A percentile compares a stretch with the other conserved stretches of the same genome.
These are phyloP conservation scores for Siphamia tubifer DNA, from an alignment of 2,113 vertebrate genomes.

Conservation along the genomic window DNA sequence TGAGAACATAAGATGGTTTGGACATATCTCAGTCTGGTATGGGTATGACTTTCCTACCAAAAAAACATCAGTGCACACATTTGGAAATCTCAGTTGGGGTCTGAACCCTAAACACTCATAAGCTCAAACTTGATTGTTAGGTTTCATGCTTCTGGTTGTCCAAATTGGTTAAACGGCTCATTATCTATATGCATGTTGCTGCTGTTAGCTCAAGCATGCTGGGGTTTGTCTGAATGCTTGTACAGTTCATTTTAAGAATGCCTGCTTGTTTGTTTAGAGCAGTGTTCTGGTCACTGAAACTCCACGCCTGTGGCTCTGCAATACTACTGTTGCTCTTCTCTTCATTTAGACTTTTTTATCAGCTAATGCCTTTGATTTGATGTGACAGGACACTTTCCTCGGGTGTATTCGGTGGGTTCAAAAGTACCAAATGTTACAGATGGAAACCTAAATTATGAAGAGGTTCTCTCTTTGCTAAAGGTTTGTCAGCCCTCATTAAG, in stretches of 20 bases:
- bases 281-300: slow-evolving; percentile 17
- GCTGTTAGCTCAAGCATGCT: slow-evolving; percentile 63
- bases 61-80: background rate
- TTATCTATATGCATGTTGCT: slow-evolving; percentile 44
- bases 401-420: slow-evolving; percentile 10
- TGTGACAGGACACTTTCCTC: slow-evolving; percentile 8
- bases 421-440: slow-evolving; percentile 6
- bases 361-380: slow-evolving; percentile 27
- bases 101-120: background rate
- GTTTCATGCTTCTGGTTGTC: slow-evolving; percentile 1
- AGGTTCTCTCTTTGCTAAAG: background rate
- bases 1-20: slow-evolving; percentile 12
- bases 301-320: background rate
- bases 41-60: background rate
- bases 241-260: slow-evolving; percentile 52
- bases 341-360: slow-evolving; percentile 19
- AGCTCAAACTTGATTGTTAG: background rate
- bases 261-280: slow-evolving; percentile 42
- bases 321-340: slow-evolving; percentile 15
- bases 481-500: background rate
- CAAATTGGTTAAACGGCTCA: background rate
- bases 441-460: background rate
- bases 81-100: background rate
- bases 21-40: slow-evolving; percentile 16
- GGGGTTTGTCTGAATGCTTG: slow-evolving; percentile 42